Conservation (phyloP, 2,797 vertebrate species). For the Aplochiton taeniatus region DNA sequence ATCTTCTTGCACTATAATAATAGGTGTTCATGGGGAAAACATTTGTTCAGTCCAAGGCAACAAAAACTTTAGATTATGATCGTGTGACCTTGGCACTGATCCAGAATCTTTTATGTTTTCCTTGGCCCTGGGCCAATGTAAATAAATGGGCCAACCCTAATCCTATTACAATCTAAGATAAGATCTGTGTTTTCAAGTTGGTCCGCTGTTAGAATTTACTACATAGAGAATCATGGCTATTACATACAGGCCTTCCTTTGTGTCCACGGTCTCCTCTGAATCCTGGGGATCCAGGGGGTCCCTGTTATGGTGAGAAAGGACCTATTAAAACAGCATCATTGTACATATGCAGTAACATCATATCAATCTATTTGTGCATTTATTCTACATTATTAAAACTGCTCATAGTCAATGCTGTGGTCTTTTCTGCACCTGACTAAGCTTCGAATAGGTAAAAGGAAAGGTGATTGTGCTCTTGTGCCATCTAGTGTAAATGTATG, state of each 20-base stretch:
- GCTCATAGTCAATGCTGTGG: not conserved
- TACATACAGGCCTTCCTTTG: slow-evolving; percentile 92
- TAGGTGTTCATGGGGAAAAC: not conserved
- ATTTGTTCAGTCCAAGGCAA: not conserved
- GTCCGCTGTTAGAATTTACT: not conserved
- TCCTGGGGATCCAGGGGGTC: slow-evolving; percentile 90
- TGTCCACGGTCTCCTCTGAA: slow-evolving; percentile 86
- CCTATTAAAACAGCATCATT: not conserved
- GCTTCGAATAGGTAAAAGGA: slow-evolving; percentile 38
- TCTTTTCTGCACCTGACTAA: not conserved
- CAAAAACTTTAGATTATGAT: not conserved
- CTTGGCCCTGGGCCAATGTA: not conserved
- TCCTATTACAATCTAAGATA: not conserved
- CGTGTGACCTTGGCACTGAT: not conserved
- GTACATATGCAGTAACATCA: slow-evolving; percentile 7
- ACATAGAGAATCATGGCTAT: not conserved
- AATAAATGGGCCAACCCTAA: not conserved
- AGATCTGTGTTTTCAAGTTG: not conserved
- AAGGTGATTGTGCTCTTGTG: slow-evolving; percentile 55
- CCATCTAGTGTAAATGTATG: slow-evolving; percentile 68
- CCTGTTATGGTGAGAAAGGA: slow-evolving; percentile 68
- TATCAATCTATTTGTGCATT: not conserved
- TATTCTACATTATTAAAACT: not conserved
- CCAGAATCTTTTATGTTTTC: too few relatives aligned
- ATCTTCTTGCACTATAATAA: not conserved